phyloP scores from a whole-genome alignment of 2,888 invertebrate genomes.

The Pollenia griseotomentosa region DNA sequence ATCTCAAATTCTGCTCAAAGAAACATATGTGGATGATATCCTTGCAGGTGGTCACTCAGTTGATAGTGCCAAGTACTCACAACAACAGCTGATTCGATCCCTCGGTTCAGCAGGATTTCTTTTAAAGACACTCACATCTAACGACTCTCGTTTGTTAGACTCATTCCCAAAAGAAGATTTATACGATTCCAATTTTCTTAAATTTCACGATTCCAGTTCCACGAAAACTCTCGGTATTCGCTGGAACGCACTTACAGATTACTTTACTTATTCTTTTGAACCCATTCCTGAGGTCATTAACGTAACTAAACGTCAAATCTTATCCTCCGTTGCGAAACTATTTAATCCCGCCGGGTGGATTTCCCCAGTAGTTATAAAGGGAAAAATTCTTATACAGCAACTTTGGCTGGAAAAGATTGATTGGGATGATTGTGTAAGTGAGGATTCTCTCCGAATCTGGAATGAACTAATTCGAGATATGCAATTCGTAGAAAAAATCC shows the following conservation, averaged over 20 bases:
- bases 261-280: neutral
- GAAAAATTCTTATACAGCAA: neutral
- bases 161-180: neutral
- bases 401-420: neutral
- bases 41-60: neutral
- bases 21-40: constrained; percentile 21
- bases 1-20: neutral
- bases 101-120: neutral
- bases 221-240: constrained; percentile 30
- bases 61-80: neutral
- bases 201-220: neutral
- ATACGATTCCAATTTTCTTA: constrained; percentile 17
- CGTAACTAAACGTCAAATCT: too few relatives aligned
- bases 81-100: neutral
- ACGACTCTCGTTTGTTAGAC: constrained; percentile 10
- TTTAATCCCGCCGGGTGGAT: neutral
- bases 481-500: neutral
- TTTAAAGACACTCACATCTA: neutral
- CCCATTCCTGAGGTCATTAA: neutral
- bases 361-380: neutral
- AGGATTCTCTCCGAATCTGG: neutral
- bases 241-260: constrained; percentile 7
- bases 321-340: neutral
- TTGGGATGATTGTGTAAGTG: neutral
- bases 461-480: neutral